Base-by-base conservation (phyloP, 2,888 invertebrate species). In the Pelosia muscerda region DNA sequence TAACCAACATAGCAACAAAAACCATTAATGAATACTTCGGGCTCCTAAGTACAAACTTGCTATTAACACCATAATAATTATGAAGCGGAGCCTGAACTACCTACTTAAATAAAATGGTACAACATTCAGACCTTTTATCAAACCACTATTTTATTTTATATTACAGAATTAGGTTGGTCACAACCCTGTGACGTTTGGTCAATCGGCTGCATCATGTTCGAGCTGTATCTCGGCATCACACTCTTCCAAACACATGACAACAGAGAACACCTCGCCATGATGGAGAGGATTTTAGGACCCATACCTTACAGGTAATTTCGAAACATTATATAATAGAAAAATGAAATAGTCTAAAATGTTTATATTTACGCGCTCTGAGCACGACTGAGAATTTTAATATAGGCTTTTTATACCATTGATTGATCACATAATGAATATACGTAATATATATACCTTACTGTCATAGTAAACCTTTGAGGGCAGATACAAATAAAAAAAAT, bases 171-270 rank as follows among this genome's bases (percentile, higher is more conserved):
- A 83, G 99, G 99, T 61, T 99, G 99, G 99, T 96, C 98, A 62
- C 99, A 99, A 92, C 99, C 99, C 22, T 99, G 99, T 95, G 99
- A 99, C 95, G 99, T 99, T 71, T 99, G 99, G 99, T 99, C 99
- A 63, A 98, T 99, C 88, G 99, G 99, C 76, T 99, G 99, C 94
- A 99, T 99, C 84, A 97, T 99, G 93, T 99, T 99, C 95, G 99
- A 99, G 95, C 95, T 99, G 85, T 99, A 99, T 95, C 96, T 99
- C 88, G 99, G 99, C 82, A 98, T 98, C 88, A 99, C 99, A 73
- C 96, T 99, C 81, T 99, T 99, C 96, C 99, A 99, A 96, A 99
- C 99, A 54, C 99, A 99, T 95, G 99, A 99, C 95, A 99, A 99
- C 95, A 97, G 99, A 79, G 99, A 99, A 91, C 99, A 99, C 95